These are phyloP conservation scores for Taurulus bubalis DNA, from an alignment of 2,113 vertebrate genomes.

Conservation along the genomic window DNA sequence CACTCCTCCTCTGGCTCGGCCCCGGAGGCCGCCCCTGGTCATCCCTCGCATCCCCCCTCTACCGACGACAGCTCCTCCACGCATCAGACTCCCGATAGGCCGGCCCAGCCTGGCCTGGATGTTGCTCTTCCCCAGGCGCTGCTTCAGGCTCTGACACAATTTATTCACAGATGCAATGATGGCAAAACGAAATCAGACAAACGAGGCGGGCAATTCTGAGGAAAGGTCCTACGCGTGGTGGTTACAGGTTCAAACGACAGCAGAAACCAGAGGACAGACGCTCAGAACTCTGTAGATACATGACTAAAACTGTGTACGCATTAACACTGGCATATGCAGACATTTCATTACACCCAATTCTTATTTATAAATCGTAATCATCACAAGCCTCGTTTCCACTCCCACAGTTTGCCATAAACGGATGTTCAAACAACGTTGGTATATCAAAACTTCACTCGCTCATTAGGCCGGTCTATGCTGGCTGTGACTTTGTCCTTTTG, in stretches of 20 bases:
- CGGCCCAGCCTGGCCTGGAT: constrained; percentile 96
- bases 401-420: too few relatives aligned
- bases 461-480: too few relatives aligned
- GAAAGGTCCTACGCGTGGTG: background rate
- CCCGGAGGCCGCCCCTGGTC: constrained; percentile 87
- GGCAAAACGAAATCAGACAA: background rate
- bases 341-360: background rate
- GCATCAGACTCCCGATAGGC: constrained; percentile 87
- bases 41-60: constrained; percentile 90
- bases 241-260: background rate
- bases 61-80: constrained; percentile 86
- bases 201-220: background rate
- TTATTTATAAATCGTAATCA: background rate
- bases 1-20: constrained; percentile 86
- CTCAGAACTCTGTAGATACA: background rate
- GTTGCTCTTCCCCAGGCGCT: constrained; percentile 96
- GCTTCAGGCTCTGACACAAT: constrained; percentile 91
- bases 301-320: too few relatives aligned
- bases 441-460: too few relatives aligned
- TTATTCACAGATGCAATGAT: constrained; percentile 18
- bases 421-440: too few relatives aligned
- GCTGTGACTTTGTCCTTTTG: too few relatives aligned
- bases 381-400: background rate
- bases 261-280: background rate
- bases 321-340: background rate